A percentile compares a stretch with the other conserved stretches of the same genome.
phyloP scores from a whole-genome alignment of 1,140 invertebrate genomes.

The Heliothis virescens region DNA sequence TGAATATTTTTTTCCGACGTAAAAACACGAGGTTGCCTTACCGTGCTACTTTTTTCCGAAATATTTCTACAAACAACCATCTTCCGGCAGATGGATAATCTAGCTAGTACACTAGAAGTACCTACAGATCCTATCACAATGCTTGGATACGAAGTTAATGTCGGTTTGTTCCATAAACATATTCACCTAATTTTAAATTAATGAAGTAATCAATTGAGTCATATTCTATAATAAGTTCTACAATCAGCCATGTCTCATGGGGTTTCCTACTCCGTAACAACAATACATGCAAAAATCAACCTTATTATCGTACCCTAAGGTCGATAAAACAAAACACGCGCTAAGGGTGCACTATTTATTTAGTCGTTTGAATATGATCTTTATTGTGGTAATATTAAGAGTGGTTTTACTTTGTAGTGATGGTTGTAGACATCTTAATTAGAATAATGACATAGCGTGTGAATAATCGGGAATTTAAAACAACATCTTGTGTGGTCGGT shows the following conservation, averaged over 20 bases:
- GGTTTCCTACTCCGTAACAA: background rate
- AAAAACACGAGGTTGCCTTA: too few relatives aligned
- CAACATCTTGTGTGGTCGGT: constrained; percentile 48
- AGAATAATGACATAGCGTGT: constrained; percentile 49
- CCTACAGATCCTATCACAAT: too few relatives aligned
- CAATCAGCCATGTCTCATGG: constrained; percentile 18
- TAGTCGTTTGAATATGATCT: background rate
- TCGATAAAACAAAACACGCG: background rate
- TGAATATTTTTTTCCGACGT: too few relatives aligned
- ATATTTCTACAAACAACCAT: too few relatives aligned
- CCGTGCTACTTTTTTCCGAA: too few relatives aligned
- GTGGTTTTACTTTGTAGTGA: background rate
- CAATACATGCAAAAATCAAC: background rate
- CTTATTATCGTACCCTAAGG: background rate
- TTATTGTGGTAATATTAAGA: background rate
- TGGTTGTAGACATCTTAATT: constrained; percentile 46
- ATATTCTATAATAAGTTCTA: constrained; percentile 19
- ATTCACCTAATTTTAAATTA: background rate
- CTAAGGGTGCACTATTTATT: background rate
- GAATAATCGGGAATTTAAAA: constrained; percentile 46
- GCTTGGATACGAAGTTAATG: too few relatives aligned
- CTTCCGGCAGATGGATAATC: too few relatives aligned
- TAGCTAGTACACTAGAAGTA: too few relatives aligned
- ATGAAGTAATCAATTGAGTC: constrained; percentile 36
- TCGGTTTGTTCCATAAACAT: too few relatives aligned